These are phyloP conservation scores for Antheraea mylitta DNA, from an alignment of 1,140 invertebrate species.

Conservation along the genomic window DNA sequence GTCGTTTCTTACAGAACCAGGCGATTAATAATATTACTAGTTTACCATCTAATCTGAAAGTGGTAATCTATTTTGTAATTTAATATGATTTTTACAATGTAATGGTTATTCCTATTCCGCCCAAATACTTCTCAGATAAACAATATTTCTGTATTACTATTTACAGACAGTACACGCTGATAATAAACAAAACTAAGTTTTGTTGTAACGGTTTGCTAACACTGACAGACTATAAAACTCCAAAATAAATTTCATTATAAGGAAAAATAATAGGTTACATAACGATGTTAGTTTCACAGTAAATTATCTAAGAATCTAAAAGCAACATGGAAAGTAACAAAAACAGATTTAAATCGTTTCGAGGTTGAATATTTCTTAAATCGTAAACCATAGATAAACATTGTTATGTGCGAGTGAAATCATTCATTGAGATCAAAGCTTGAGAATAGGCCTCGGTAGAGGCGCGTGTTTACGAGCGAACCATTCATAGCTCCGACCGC, in stretches of 20 bases:
- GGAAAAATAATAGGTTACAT: neutral
- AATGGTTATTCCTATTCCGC: too few species aligned
- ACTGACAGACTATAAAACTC: neutral
- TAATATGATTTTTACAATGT: too few species aligned
- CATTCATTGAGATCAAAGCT: neutral
- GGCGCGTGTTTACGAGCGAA: neutral
- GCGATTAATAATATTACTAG: too few species aligned
- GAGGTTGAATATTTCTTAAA: conserved; percentile 4
- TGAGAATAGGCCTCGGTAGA: neutral
- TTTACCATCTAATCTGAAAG: too few species aligned
- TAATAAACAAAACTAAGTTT: too few species aligned
- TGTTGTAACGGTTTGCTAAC: neutral
- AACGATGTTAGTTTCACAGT: neutral
- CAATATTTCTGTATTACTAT: too few species aligned
- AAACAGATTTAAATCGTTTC: neutral
- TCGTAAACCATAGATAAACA: neutral
- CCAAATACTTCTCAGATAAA: too few species aligned
- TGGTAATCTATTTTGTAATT: too few species aligned
- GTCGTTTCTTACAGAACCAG: too few species aligned
- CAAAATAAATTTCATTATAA: neutral
- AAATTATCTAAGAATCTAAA: neutral
- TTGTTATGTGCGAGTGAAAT: neutral
- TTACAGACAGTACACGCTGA: too few species aligned
- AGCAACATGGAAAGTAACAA: neutral
- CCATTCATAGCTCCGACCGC: neutral